Evolutionary conservation across 2,888 invertebrate genomes (phyloP), one percentile per base, ranked within the genome.

Genomic region (Ormyrus rosae): DNA sequence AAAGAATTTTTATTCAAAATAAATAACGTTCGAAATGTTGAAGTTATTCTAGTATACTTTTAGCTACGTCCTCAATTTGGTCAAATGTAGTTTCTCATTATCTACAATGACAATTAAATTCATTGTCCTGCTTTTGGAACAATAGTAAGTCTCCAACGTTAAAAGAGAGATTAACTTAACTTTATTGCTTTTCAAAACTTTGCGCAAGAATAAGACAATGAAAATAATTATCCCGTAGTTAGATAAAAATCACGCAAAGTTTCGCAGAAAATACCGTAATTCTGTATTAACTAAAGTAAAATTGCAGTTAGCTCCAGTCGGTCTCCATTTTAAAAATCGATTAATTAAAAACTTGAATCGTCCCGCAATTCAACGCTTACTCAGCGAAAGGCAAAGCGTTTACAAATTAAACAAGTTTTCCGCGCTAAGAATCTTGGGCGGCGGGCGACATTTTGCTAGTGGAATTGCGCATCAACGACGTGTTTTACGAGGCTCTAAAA

Each of bases 401-500:
- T 50, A 58, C 74, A 71, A 77, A 77, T 77, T 56, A 65, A 77
- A 71, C 58, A 65, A 71, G 34, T 70, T 63, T 50, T 48, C 48
- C 34, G 34, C 34, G 4, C 34, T 34, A 34, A 34, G 34, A 34
- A 34, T 34, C 34, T 34, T 34, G 34, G 34, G 34, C 34, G 60
- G 58, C 50, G 70, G 70, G 58, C 74, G 74, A 74, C 65, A 74
- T 50, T 60, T 70, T 60, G 50, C 55, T 34, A 34, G 58, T 7
- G 63, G 53, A 72, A 72, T 63, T n/a, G 74, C 65, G 58, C 74
- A 65, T 65, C 65, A 74, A 58, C 65, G 65, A 64, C 58, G 56
- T 76, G 74, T 69, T 74, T 74, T 69, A 74, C 69, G 64, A 79
- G 79, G 67, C 55, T 74, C 13, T 79, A 69, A 79, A 79, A 64